Percentiles rank a stretch among this genome's conserved stretches.
Conservation (phyloP, 2,113 vertebrate species). For the Festucalex cinctus region DNA sequence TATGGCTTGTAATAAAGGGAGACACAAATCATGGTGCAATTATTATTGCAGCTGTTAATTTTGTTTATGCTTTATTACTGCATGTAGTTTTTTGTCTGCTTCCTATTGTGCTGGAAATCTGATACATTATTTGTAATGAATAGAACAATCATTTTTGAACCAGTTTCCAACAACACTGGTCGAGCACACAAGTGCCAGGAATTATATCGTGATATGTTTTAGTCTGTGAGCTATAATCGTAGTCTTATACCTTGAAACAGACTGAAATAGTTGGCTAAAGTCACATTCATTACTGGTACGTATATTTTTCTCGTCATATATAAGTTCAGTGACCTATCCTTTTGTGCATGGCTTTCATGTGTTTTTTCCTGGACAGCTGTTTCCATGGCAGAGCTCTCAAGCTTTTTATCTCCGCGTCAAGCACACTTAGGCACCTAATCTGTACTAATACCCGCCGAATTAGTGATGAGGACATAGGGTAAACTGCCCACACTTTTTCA, state of each 20-base stretch:
- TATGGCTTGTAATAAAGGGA: background rate
- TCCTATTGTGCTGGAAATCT: too few species aligned
- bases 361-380: constrained; percentile 59
- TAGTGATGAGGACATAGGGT: constrained; percentile 15
- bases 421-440: constrained; percentile 60
- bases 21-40: background rate
- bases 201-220: too few species aligned
- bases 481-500: constrained; percentile 15
- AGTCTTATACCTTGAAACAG: too few species aligned
- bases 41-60: too few species aligned
- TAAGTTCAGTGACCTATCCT: background rate
- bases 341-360: constrained; percentile 27
- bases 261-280: background rate
- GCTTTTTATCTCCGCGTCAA: constrained; percentile 60
- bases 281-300: background rate
- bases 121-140: too few species aligned
- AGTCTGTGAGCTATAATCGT: too few species aligned
- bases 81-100: background rate
- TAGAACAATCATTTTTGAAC: too few species aligned
- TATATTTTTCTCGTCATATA: background rate
- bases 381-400: constrained; percentile 51
- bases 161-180: too few species aligned
- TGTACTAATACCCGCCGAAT: constrained; percentile 51
- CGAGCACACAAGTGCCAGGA: too few species aligned
- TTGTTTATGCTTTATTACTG: too few species aligned